These are phyloP conservation scores for Teleogryllus occipitalis DNA, from an alignment of 1,140 invertebrate genomes.

Conservation along the genomic window DNA sequence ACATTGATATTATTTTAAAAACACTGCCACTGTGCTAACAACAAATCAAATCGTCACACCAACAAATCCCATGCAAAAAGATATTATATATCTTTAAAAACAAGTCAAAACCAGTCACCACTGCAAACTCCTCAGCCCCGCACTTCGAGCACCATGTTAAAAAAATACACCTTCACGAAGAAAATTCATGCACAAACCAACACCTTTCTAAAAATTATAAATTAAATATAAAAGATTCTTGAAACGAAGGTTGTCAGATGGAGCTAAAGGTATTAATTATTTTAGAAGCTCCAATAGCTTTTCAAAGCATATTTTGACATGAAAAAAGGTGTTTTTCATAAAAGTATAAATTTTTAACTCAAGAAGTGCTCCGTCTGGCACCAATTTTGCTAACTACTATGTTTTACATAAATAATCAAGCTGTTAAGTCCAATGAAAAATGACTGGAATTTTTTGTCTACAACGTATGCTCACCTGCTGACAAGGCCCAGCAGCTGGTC, in stretches of 20 bases:
- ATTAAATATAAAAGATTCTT: not conserved
- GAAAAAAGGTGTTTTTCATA: not conserved
- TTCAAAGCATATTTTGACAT: too few relatives aligned
- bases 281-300: too few relatives aligned
- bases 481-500: conserved; percentile 30
- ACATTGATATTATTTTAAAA: not conserved
- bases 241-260: not conserved
- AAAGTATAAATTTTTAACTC: not conserved
- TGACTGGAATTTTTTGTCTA: not conserved
- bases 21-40: not conserved
- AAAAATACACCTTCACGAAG: not conserved
- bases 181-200: conserved; percentile 1
- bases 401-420: not conserved
- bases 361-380: not conserved
- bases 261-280: not conserved
- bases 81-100: not conserved
- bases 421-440: not conserved
- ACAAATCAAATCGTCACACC: not conserved
- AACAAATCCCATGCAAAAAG: not conserved
- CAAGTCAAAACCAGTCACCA: not conserved
- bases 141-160: conserved; percentile 3
- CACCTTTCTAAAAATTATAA: not conserved
- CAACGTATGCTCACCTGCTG: conserved; percentile 17
- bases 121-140: not conserved
- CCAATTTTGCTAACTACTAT: not conserved